Base-by-base conservation (phyloP, 1,140 invertebrate species). In the Cheumatopsyche charites region DNA sequence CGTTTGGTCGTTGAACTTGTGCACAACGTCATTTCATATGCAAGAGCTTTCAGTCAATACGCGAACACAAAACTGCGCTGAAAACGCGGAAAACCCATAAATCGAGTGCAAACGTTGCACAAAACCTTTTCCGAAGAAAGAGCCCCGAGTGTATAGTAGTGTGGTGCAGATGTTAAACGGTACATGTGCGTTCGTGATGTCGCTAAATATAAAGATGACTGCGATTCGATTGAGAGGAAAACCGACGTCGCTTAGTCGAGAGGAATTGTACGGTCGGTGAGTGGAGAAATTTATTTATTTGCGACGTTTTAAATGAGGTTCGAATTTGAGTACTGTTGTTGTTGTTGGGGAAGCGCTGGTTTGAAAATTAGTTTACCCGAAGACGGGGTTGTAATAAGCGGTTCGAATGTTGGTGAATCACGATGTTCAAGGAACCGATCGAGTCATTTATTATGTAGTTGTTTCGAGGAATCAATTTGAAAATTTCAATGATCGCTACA, bases 1-100 rank as follows among this genome's bases (percentile, higher is more conserved):
- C 49, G 49, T 3, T 58, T 58, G 55, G 55, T 58, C 55, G 55
- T 58, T 58, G 55, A 58, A 58, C 55, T 58, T 58, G 49, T 55
- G 3, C 19, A 5, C 21, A n/a, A 58, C 55, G 7, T 13, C 21
- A 58, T 58, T 58, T 25, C 13, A 58, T 19, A 26, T 26, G 55
- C 21, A 58, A 21, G 43, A 47, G 15, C 29, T 36, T 36, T 36
- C 29, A 36, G 43, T 12, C 11, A 47, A 47, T n/a, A 21, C 21
- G n/a, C 55, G 25, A 58, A 47, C 13, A 13, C 12, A 47, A 13
- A 47, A 58, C 2, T 2, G 12, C 21, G 12, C 4, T 25, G 12
- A 21, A 23, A 58, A 55, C 15, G 19, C 4, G 9, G 47, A 52
- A 52, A 52, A 52, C 29, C 29, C 29, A 36, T 36, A 36, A 36